Evolutionary conservation across 2,113 vertebrate species (phyloP), one percentile per base, ranked within the genome.

Genomic region (Danio rerio): DNA sequence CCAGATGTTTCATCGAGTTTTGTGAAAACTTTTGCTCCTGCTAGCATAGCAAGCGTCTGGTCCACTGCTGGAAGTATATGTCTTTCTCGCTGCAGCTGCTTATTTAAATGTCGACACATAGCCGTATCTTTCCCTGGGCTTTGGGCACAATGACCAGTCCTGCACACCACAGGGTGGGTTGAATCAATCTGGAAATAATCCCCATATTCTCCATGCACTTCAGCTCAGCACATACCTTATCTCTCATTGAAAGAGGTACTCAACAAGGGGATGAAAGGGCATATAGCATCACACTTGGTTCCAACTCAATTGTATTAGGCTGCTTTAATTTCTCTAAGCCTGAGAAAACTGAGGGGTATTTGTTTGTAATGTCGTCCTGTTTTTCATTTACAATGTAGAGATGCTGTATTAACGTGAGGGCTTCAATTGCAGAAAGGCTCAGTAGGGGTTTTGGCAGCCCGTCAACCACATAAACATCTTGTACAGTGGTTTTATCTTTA

Each of bases 41-140:
- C 43, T 7, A 88, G 50, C 62, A 61, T 84, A 0, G 80, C 80
- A 16, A 86, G 70, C 9, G 75, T 86, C 18, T 84, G 45, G 15
- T 83, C 82, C 12, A 86, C 75, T 10, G 80, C 74, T 6, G 71
- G 79, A 13, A 88, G 49, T 15, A 86, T 84, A 20, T 70, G 63
- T 50, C 75, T 4, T 45, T 84, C 79, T 66, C 78, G 79, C 12
- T 9, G 42, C 18, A 88, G 82, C 73, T 71, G 47, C 11, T 88
- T 81, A n/a, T 83, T 88, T 42, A 86, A 11, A 11, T 78, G 15
- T 86, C 83, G 2, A 85, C 78, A 43, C 65, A 84, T 7, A 83
- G 45, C 45, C 9, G 4, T 20, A 84, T 69, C 16, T 84, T 86
- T 10, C 74, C 81, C 8, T 45, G n/a, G 10, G 73, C 21, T 56